Evolutionary conservation across 2,113 vertebrate species (phyloP).

Genomic region (Cyanoderma ruficeps): DNA sequence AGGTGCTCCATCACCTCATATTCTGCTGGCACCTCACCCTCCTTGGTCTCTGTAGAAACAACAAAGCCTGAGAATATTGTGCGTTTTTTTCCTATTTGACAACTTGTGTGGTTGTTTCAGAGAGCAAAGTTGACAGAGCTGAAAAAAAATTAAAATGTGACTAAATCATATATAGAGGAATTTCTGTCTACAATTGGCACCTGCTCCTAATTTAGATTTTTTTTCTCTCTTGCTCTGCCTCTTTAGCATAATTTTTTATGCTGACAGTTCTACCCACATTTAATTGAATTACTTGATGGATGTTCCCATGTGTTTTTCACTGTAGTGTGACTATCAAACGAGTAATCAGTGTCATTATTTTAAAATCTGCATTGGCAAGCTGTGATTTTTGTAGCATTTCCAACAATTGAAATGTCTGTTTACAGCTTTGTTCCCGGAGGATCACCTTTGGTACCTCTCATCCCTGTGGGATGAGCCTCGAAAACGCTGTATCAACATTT

Average conservation of each 20-base stretch:
- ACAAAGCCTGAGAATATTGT: fast-evolving
- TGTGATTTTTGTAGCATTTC: not conserved
- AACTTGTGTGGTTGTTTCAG: not conserved
- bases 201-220: not conserved
- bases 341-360: not conserved
- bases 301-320: not conserved
- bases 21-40: not conserved
- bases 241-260: not conserved
- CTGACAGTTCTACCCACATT: not conserved
- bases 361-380: not conserved
- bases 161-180: not conserved
- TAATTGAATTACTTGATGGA: not conserved
- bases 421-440: not conserved
- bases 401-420: not conserved
- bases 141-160: not conserved
- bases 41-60: not conserved
- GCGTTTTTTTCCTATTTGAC: not conserved
- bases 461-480: not conserved
- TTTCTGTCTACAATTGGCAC: not conserved
- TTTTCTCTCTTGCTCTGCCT: not conserved
- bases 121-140: not conserved
- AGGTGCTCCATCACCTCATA: not conserved
- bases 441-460: not conserved
- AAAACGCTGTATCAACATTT: fast-evolving
- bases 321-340: not conserved